Base-by-base conservation (phyloP, 2,888 invertebrate genomes). In the Seira ritae region DNA sequence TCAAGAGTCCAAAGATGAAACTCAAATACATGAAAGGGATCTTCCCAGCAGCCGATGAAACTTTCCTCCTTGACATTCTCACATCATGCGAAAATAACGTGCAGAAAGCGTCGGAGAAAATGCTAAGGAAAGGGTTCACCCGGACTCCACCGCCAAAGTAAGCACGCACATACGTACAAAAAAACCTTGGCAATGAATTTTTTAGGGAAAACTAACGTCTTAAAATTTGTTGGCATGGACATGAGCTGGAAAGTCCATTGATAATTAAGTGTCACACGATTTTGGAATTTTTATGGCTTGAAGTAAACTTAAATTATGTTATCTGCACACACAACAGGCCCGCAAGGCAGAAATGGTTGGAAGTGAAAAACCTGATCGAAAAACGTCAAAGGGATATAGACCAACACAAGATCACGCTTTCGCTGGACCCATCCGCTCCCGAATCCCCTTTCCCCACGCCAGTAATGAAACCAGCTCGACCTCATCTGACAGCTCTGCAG, bases 11-110 rank as follows among this genome's bases (percentile, higher is more conserved):
- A 86, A 97, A 97, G 93, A 95, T 97, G 94, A 97, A 97, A 92
- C 93, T 97, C 91, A 96, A 97, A 96, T 97, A 97, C 91, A 93
- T 97, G 92, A 97, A 97, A 91, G 96, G 95, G 89, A 94, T 97
- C 89, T 97, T 97, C 90, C 96, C 97, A 0, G 95, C 96, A 91
- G 97, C 96, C 0, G 97, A 97, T 89, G 97, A 97, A 91, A 96
- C 95, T 22, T 91, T 97, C 65, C 94, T 97, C 37, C 92, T 97
- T 75, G 97, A 97, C 89, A 93, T 96, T 62, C 91, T 97, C 70
- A 66, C 70, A 23, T 96, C 95, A 90, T 95, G 96, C 89, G 97
- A 97, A 89, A 97, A 97, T 90, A 97, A 97, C 91, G 97, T 97
- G 6, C 96, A 96, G 90, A 95, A 94, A 89, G 95, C 97, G 0